A percentile compares a stretch with the other conserved stretches of the same genome.
Conservation (phyloP, 2,797 vertebrate species). For the Hypotaenidia okinawae region DNA sequence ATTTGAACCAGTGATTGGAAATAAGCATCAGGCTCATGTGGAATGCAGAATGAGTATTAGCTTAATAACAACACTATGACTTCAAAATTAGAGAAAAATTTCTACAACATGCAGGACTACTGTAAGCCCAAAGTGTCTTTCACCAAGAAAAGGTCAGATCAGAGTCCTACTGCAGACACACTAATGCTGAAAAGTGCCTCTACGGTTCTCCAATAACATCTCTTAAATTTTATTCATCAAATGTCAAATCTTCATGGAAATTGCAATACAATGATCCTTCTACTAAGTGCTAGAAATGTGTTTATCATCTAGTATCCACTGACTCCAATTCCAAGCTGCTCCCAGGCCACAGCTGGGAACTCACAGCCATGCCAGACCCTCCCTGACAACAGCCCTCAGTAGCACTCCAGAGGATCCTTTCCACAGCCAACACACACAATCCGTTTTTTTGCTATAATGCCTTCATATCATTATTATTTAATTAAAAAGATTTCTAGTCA, state of each 20-base stretch:
- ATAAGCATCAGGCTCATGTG: background rate
- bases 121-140: background rate
- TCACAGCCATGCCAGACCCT: background rate
- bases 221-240: background rate
- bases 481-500: background rate
- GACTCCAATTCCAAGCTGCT: background rate
- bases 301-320: background rate
- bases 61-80: background rate
- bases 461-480: background rate
- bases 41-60: background rate
- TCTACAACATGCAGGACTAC: background rate
- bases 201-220: background rate
- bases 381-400: background rate
- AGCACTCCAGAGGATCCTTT: background rate
- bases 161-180: background rate
- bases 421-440: background rate
- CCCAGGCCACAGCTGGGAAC: background rate
- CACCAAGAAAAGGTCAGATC: background rate
- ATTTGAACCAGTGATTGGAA: background rate
- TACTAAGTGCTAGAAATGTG: background rate
- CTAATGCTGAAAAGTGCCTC: background rate
- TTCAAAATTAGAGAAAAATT: background rate
- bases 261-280: background rate
- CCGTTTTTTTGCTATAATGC: background rate
- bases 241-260: background rate